phyloP scores from a whole-genome alignment of 2,797 vertebrate genomes.

The Ceryle rudis region DNA sequence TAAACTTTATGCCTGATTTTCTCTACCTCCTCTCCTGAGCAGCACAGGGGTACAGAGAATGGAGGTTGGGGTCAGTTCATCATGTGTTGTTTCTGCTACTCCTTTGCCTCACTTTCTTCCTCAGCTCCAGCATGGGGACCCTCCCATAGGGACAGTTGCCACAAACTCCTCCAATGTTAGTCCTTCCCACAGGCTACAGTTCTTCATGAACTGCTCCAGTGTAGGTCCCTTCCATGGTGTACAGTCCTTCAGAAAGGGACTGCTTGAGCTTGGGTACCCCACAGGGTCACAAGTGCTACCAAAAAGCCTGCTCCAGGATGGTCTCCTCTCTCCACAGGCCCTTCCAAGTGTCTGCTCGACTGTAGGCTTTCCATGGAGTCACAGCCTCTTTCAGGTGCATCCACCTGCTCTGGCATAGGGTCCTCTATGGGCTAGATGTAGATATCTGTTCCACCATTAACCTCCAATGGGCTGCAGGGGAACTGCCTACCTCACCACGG shows the following conservation, averaged over 20 bases:
- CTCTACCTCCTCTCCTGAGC: background rate
- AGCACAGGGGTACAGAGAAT: rapidly evolving
- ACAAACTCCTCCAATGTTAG: rapidly evolving
- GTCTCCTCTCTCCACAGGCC: background rate
- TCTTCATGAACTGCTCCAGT: background rate
- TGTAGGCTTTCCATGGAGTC: rapidly evolving
- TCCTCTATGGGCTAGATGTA: background rate
- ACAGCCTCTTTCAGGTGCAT: background rate
- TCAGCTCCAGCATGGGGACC: background rate
- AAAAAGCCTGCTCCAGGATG: background rate
- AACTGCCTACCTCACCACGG: background rate
- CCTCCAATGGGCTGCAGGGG: background rate
- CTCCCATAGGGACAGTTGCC: too few relatives aligned
- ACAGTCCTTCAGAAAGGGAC: background rate
- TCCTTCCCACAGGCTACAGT: background rate
- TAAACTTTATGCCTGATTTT: background rate
- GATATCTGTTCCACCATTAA: rapidly evolving
- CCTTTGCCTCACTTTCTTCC: background rate
- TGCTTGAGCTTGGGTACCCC: rapidly evolving
- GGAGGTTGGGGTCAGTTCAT: rapidly evolving
- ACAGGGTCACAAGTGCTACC: background rate
- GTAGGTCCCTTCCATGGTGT: rapidly evolving
- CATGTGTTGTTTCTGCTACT: rapidly evolving
- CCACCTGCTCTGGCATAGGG: background rate
- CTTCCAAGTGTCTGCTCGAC: background rate